These are phyloP conservation scores for Sialia sialis DNA, from an alignment of 2,113 vertebrate species.

Conservation along the genomic window DNA sequence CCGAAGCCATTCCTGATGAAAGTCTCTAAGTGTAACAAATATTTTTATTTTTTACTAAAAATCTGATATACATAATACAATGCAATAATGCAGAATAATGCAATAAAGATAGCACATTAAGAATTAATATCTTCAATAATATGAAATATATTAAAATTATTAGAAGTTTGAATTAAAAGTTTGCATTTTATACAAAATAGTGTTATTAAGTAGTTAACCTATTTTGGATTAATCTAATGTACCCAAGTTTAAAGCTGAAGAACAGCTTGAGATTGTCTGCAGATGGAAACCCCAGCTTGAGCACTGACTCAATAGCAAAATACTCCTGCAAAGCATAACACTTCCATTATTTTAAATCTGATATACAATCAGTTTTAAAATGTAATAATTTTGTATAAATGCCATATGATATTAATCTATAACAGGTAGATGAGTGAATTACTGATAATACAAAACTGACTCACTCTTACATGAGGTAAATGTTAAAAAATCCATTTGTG, in stretches of 20 bases:
- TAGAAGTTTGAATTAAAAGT: not conserved
- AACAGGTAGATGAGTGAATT: not conserved
- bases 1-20: not conserved
- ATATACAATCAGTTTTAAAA: not conserved
- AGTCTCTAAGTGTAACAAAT: not conserved
- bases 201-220: not conserved
- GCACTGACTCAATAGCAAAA: not conserved
- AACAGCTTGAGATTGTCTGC: not conserved
- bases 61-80: not conserved
- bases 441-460: not conserved
- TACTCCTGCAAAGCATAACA: not conserved
- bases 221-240: not conserved
- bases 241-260: not conserved
- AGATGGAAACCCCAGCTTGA: not conserved
- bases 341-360: not conserved
- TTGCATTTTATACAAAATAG: not conserved
- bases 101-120: not conserved
- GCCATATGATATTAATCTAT: not conserved
- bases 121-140: not conserved
- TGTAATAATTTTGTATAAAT: not conserved
- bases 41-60: not conserved
- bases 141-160: not conserved
- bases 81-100: not conserved
- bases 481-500: not conserved
- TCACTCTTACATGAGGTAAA: not conserved